These are phyloP conservation scores for Babyrousa celebensis DNA, from an alignment of 2,797 vertebrate genomes.

Conservation along the genomic window DNA sequence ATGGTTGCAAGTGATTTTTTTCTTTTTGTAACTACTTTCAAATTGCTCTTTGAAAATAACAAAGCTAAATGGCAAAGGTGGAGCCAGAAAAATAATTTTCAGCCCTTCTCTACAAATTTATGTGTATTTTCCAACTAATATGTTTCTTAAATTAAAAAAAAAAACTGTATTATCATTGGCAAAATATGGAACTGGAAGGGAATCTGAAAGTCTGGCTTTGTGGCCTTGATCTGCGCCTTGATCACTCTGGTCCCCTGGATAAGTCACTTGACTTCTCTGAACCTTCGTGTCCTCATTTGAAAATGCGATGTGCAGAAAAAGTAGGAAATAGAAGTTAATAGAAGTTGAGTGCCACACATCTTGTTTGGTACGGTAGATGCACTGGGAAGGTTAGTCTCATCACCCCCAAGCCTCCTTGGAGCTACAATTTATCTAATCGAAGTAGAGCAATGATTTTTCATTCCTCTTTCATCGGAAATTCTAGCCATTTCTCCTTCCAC, in stretches of 20 bases:
- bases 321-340: fast-evolving
- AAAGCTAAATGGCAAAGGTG: background rate
- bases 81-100: background rate
- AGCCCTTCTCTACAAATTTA: background rate
- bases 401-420: background rate
- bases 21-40: background rate
- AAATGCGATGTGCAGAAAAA: background rate
- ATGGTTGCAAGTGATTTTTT: background rate
- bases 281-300: background rate
- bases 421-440: background rate
- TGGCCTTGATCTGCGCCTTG: background rate
- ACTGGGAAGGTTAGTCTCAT: background rate
- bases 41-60: background rate
- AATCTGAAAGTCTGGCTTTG: background rate
- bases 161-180: background rate
- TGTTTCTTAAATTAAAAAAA: background rate
- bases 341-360: background rate
- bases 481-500: background rate
- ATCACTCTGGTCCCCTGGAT: background rate
- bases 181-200: fast-evolving
- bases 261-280: background rate
- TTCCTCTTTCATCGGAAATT: conserved; percentile 1
- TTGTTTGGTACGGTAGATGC: background rate
- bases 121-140: background rate
- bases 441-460: background rate